Evolutionary conservation across 2,888 invertebrate species (phyloP), one percentile per base, ranked within the genome.

Genomic region (Lissocephala sabroskyi): DNA sequence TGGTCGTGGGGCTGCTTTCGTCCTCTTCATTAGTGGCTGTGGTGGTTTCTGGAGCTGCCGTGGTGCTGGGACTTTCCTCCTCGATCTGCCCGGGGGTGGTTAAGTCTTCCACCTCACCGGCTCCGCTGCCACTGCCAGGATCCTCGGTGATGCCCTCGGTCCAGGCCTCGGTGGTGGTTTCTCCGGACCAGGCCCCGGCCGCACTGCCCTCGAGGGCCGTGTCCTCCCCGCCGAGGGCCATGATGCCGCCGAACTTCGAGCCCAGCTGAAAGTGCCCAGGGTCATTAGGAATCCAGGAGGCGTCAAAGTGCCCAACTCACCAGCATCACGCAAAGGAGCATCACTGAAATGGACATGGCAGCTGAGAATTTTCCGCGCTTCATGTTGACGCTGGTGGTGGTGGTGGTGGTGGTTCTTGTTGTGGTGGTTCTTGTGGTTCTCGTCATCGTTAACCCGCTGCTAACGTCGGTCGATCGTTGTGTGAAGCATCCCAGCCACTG

Each of bases 391-490:
- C 42, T 48, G 32, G 42, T 48, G 1, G 52, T 45, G 1, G 53
- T 52, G 17, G 56, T 45, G 19, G 17, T 30, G 17, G 19, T 45
- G 17, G 4, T 33, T 37, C 29, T 45, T 48, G 26, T 41, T 19
- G 30, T 43, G 42, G 43, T 57, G 29, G 37, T 60, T 46, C 17
- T 42, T 26, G 45, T 51, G 35, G 30, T 52, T 32, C 35, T 57
- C 40, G 52, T 62, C 58, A 47, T 68, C 65, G 53, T 67, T 42
- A 53, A 37, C 23, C 11, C 5, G 18, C n/a, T 64, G 76, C 76
- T 61, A 71, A 71, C 74, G 76, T 70, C 74, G 68, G 74, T 70
- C 77, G 68, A 76, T 70, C 77, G 68, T 70, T 65, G 68, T 76
- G 51, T 70, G 68, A 73, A 65, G 59, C 45, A 46, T 50, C 65